Base-by-base conservation (phyloP, 1,140 invertebrate genomes). In the Pogonomyrmex californicus region DNA sequence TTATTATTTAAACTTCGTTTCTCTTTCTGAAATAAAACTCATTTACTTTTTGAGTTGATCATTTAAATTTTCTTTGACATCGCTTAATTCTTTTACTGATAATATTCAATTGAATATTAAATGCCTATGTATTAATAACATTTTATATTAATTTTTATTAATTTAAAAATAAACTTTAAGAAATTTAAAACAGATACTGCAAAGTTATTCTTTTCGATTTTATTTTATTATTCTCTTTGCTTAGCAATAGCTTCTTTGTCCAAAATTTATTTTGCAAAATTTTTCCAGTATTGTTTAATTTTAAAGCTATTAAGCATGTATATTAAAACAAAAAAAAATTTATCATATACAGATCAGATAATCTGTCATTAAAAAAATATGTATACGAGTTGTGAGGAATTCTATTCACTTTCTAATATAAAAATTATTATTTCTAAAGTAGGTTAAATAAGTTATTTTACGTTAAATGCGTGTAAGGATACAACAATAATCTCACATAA, bases 131-230 rank as follows among this genome's bases (percentile, higher is more conserved):
- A 6, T 73, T 23, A 56, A 23, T 51, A 49, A 14, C 30, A 30
- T 70, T 49, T 51, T 14, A 33, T 7, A 70, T 14, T 70, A 36
- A 70, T 51, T 70, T 49, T 70, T 38, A 38, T 56, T 23, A 65
- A 65, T 60, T 60, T 60, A 63, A 36, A 63, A 17, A 23, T 44
- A 44, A 44, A 30, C n/a, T 44, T 1, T 66, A 4, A 41, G 17
- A 9, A 23, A 41, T 65, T 65, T 65, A 3, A 23, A 23, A 65
- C 30, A 62, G 36, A 33, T n/a, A 7, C 17, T 2, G 9, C 9
- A 38, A 23, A 66, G 54, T 54, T 36, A 30, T 70, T 63, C 6
- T 36, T n/a, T 54, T 6, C 9, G n/a, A n/a, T 71, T 38, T 54
- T 49, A 38, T n/a, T 51, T 30, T n/a, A 71, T 71, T 51, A 51